Base-by-base conservation (phyloP, 2,113 vertebrate genomes). In the Hypocryptadius cinnamomeus region DNA sequence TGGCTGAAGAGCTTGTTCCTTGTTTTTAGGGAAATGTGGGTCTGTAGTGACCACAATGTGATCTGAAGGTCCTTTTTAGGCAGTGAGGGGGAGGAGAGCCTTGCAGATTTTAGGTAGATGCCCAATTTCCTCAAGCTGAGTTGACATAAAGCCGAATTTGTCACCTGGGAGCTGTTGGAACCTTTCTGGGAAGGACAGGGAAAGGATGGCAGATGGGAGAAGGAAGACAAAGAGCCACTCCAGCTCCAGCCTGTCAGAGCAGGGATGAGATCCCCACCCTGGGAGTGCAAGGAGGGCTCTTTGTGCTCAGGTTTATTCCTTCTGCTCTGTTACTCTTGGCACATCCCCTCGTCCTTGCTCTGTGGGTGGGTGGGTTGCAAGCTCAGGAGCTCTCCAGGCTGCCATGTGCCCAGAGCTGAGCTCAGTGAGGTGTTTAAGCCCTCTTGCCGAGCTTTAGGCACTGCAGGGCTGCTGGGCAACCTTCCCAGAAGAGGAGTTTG, bases 401-500 rank as follows among this genome's bases (percentile, higher is more conserved):
- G 57, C 76, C n/a, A 10, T 0, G 15, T 9, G 28, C 64, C 51
- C 85, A 9, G 68, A 2, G 11, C 71, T 60, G 74, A 44, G 74
- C 88, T 87, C 82, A 20, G n/a, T 0, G 33, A 68, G 60, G 33
- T 81, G 89, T 39, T 77, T 3, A 70, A 86, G 21, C 56, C 25
- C 51, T 61, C 83, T 23, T 24, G 23, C 30, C 2, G 9, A 31
- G 79, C 30, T 20, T 20, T 7, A 66, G 83, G 79, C 79, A 66
- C 83, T 71, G 64, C 77, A 21, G 56, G 89, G 50, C 56, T 74
- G 33, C 25, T 79, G 87, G 94, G 94, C 80, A 94, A 3, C 89
- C 65, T 93, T 92, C 89, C 93, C 89, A 94, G 92, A 51, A 87
- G 79, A 78, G 89, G 69, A 68, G 87, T 93, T 63, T 88, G 91